phyloP scores from a whole-genome alignment of 2,888 invertebrate species.

The Caenorhabditis macrosperma region DNA sequence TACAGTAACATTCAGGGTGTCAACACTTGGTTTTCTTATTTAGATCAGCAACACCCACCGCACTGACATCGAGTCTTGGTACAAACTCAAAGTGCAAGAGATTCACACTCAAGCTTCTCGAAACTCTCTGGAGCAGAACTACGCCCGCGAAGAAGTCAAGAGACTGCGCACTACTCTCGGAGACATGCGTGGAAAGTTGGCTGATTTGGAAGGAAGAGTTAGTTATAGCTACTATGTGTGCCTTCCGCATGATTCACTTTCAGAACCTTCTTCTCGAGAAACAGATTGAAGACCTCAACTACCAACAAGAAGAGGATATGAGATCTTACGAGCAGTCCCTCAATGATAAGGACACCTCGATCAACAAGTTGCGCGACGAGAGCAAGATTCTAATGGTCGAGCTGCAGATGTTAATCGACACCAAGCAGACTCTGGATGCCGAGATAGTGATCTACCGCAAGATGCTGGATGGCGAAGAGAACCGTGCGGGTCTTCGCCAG shows the following conservation, averaged over 20 bases:
- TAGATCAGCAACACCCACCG: slow-evolving; percentile 81
- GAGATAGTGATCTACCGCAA: slow-evolving; percentile 84
- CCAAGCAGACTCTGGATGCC: slow-evolving; percentile 83
- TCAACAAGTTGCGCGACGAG: slow-evolving; percentile 80
- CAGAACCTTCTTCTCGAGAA: slow-evolving; percentile 82
- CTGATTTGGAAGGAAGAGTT: slow-evolving; percentile 82
- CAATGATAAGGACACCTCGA: slow-evolving; percentile 80
- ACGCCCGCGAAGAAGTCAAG: slow-evolving; percentile 77
- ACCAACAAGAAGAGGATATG: slow-evolving; percentile 81
- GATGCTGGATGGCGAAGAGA: slow-evolving; percentile 83
- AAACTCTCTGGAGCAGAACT: slow-evolving; percentile 64
- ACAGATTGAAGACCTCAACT: slow-evolving; percentile 81
- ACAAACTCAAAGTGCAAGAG: slow-evolving; percentile 83
- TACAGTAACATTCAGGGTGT: slow-evolving; percentile 2
- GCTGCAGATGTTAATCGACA: slow-evolving; percentile 82
- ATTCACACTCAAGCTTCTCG: slow-evolving; percentile 80
- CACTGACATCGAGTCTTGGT: slow-evolving; percentile 82
- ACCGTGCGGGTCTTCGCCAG: slow-evolving; percentile 80
- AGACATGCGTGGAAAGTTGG: slow-evolving; percentile 82
- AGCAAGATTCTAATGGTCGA: slow-evolving; percentile 81
- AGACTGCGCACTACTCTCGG: slow-evolving; percentile 81
- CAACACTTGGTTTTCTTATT: not conserved
- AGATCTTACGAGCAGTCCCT: slow-evolving; percentile 81
- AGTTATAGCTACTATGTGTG: too few relatives aligned
- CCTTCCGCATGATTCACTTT: too few relatives aligned